A percentile compares a stretch with the other conserved stretches of the same genome.
Evolutionary conservation across 2,888 invertebrate genomes (phyloP).

Genomic region (Catotricha subobsoleta): DNA sequence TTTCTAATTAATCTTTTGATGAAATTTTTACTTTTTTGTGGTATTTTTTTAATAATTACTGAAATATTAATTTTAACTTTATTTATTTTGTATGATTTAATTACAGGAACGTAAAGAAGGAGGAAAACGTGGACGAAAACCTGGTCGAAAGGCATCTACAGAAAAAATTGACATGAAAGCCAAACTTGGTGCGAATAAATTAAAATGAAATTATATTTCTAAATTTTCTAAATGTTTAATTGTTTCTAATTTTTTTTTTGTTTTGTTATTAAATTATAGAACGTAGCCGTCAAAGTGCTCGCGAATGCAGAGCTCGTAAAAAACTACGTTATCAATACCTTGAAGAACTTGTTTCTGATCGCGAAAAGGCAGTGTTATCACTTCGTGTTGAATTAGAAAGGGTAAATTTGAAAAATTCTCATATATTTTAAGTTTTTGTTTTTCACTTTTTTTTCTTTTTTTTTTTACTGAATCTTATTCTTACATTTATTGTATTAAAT

Average conservation of each 20-base stretch:
- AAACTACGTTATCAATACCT: slow-evolving; percentile 92
- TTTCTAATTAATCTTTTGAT: too few relatives aligned
- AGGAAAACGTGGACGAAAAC: slow-evolving; percentile 74
- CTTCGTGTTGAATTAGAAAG: slow-evolving; percentile 78
- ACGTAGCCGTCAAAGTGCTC: slow-evolving; percentile 88
- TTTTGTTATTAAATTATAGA: slow-evolving; percentile 36
- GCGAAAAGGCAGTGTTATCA: slow-evolving; percentile 80
- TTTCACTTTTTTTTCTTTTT: slow-evolving; percentile 5
- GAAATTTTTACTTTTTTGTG: too few relatives aligned
- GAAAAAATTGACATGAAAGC: slow-evolving; percentile 89
- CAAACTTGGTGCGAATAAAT: slow-evolving; percentile 52
- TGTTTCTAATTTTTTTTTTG: slow-evolving; percentile 3
- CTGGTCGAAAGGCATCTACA: slow-evolving; percentile 63
- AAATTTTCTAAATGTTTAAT: slow-evolving; percentile 2
- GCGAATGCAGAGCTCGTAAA: slow-evolving; percentile 92
- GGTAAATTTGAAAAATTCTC: too few relatives aligned
- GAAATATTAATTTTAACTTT: too few relatives aligned
- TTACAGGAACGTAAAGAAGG: slow-evolving; percentile 49
- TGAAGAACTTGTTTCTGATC: slow-evolving; percentile 82
- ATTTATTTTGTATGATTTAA: background rate
- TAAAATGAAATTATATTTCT: slow-evolving; percentile 2
- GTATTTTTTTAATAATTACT: too few relatives aligned
- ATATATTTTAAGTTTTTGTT: background rate
- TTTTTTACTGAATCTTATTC: background rate
- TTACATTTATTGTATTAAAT: slow-evolving; percentile 12